Conservation (phyloP, 2,113 vertebrate species). For the Synodontis membranacea region DNA sequence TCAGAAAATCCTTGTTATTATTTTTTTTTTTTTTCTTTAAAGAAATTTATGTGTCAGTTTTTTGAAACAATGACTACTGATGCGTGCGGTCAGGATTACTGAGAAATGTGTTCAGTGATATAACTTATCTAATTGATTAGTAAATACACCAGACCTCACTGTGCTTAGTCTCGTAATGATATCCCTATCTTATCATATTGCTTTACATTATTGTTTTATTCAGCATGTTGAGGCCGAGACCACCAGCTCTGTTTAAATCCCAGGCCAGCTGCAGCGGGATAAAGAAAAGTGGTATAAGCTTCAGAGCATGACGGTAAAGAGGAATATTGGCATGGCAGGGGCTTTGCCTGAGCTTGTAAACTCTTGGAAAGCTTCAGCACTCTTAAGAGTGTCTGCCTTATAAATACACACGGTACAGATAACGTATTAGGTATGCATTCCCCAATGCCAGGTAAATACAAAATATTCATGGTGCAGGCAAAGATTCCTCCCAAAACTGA, state of each 20-base stretch:
- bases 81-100: neutral
- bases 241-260: conserved; percentile 27
- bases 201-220: neutral
- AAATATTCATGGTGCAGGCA: conserved; percentile 6
- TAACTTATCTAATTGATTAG: neutral
- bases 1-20: neutral
- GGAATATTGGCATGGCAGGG: neutral
- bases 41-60: neutral
- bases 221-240: neutral
- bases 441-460: neutral
- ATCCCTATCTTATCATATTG: neutral
- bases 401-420: neutral
- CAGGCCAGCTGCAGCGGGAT: neutral
- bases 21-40: neutral
- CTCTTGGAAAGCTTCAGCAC: conserved; percentile 16
- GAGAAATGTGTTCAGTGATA: neutral
- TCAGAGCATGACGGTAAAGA: conserved; percentile 14
- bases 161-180: neutral
- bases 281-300: conserved; percentile 32
- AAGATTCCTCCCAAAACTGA: neutral
- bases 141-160: neutral
- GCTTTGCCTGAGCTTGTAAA: conserved; percentile 41
- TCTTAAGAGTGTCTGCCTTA: neutral
- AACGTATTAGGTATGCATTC: neutral
- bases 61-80: neutral